Base-by-base conservation (phyloP, 2,113 vertebrate species). In the Empidonax alnorum region DNA sequence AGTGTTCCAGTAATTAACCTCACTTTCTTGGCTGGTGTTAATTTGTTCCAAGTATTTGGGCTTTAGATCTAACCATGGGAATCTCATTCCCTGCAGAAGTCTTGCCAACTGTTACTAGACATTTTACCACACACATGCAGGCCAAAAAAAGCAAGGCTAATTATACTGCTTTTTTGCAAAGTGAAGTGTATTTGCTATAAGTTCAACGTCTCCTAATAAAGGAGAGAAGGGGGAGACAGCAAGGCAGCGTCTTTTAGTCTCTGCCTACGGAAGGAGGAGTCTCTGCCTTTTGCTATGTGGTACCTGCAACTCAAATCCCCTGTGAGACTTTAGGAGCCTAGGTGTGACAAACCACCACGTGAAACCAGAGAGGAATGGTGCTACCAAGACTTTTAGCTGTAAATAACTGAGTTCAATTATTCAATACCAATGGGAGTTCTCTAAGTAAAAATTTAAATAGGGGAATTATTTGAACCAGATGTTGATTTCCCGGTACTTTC, bases 21-120 rank as follows among this genome's bases (percentile, higher is more conserved):
- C 90, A 93, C 95, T 98, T 97, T 97, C 95, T 97, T 95, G 96
- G 97, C 78, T 53, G 97, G 97, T 93, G 92, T 91, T 97, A 97
- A 83, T 97, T 96, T 96, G 86, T 97, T 97, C 97, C 95, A 94
- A 96, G 95, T 95, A 96, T 96, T 97, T 97, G 75, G 90, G 97
- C 94, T 93, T 97, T 97, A 96, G 96, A 96, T 98, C 96, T 97
- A 97, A 94, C 96, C 96, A 93, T 85, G 97, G 97, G 98, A 97
- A 97, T 91, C 82, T 96, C 75, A 52, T 96, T 95, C 95, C 78
- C 90, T 90, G 84, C 76, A 96, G 76, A 95, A 84, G 61, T 24
- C 92, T 97, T 97, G 97, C 97, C 97, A 98, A 73, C 92, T 96
- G 52, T 97, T 97, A 97, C 96, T 98, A 97, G 97, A 97, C 87